These are phyloP conservation scores for Callosobruchus maculatus DNA, from an alignment of 2,888 invertebrate genomes.

Conservation along the genomic window DNA sequence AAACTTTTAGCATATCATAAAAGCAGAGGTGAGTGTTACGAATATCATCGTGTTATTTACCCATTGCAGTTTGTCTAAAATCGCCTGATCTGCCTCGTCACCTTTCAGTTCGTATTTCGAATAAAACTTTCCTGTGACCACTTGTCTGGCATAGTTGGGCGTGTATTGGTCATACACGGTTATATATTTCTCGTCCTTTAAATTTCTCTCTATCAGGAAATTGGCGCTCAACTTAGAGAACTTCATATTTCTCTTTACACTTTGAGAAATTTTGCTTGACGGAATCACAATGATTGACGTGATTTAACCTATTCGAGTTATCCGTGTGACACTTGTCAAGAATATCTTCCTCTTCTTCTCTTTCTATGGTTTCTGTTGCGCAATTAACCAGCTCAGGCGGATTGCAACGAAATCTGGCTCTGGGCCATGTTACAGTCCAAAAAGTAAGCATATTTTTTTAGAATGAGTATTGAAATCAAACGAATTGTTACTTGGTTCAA, in stretches of 20 bases:
- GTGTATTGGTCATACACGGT: conserved; percentile 35
- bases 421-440: no score
- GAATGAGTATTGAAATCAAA: no score
- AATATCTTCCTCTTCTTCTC: no score
- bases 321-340: no score
- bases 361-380: no score
- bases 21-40: no score
- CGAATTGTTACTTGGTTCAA: no score
- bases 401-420: no score
- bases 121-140: conserved; percentile 43
- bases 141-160: conserved; percentile 33
- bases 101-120: conserved; percentile 37
- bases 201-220: conserved; percentile 34
- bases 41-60: conserved; percentile 19
- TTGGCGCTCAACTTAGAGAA: conserved; percentile 14
- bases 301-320: not conserved
- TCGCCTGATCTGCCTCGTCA: conserved; percentile 28
- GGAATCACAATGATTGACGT: not conserved
- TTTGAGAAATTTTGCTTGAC: not conserved
- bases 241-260: not conserved
- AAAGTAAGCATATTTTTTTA: no score
- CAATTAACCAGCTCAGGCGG: no score
- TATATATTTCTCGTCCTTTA: conserved; percentile 32
- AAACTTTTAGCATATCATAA: no score
- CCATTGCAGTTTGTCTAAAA: conserved; percentile 32